phyloP scores from a whole-genome alignment of 1,140 invertebrate species.

The Rhizoglyphus robini region DNA sequence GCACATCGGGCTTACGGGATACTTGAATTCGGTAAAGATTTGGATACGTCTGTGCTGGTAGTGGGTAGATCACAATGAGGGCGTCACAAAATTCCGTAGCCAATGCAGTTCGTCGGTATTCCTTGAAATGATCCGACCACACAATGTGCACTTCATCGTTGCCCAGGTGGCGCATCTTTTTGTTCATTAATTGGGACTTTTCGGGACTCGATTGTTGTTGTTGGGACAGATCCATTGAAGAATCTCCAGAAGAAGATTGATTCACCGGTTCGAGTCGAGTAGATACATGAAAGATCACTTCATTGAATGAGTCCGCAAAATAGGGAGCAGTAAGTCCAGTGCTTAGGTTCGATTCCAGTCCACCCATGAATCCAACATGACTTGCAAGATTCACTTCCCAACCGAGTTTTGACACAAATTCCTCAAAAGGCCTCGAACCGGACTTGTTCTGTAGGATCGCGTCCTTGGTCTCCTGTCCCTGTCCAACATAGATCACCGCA shows the following conservation, averaged over 20 bases:
- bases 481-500: conserved; percentile 92
- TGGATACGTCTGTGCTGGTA: conserved; percentile 56
- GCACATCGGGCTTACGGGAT: conserved; percentile 68
- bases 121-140: conserved; percentile 91
- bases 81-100: conserved; percentile 99
- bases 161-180: conserved; percentile 86
- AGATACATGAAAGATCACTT: conserved; percentile 92
- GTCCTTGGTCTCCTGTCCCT: conserved; percentile 90
- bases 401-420: conserved; percentile 80
- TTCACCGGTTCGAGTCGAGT: conserved; percentile 57
- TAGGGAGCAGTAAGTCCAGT: conserved; percentile 88
- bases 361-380: conserved; percentile 91
- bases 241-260: conserved; percentile 25
- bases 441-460: conserved; percentile 65
- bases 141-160: conserved; percentile 99
- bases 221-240: neutral
- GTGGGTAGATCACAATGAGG: conserved; percentile 88
- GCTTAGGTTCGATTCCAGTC: conserved; percentile 73
- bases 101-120: conserved; percentile 90
- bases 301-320: conserved; percentile 79
- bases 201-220: conserved; percentile 27
- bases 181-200: conserved; percentile 61
- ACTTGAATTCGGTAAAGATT: conserved; percentile 51
- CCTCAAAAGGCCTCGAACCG: conserved; percentile 83
- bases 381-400: conserved; percentile 92